Conservation (phyloP, 2,797 vertebrate species). For the Esox lucius region DNA sequence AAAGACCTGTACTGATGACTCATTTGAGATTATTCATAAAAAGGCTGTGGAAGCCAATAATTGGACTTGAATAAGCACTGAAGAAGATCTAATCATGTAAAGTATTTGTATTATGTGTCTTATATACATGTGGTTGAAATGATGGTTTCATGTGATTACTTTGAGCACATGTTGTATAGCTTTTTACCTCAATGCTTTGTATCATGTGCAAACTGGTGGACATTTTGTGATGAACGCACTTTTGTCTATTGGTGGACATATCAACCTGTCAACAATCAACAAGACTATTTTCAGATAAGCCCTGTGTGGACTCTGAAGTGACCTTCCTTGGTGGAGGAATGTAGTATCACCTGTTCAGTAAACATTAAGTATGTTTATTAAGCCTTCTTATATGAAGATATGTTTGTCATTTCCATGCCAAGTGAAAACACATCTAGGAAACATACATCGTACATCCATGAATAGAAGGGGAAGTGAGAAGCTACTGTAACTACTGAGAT, state of each 20-base stretch:
- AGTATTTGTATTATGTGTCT: neutral
- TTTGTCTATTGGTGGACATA: slow-evolving; percentile 1
- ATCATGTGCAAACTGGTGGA: neutral
- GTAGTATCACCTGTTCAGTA: neutral
- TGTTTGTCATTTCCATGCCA: neutral
- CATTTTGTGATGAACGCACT: neutral
- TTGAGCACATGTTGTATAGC: neutral
- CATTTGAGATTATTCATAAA: neutral
- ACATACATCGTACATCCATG: neutral
- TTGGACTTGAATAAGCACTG: slow-evolving; percentile 10
- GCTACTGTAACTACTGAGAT: neutral
- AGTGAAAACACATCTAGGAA: neutral
- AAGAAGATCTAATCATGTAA: slow-evolving; percentile 5
- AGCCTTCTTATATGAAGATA: slow-evolving; percentile 1
- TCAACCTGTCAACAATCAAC: neutral
- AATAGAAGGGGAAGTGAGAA: neutral
- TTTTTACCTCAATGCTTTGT: neutral
- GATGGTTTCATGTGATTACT: neutral
- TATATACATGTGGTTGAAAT: neutral
- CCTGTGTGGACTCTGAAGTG: slow-evolving; percentile 32
- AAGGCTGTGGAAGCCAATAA: neutral
- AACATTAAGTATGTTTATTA: neutral
- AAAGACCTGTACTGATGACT: slow-evolving; percentile 81
- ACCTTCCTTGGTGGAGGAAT: neutral
- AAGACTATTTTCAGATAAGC: neutral